Conservation (phyloP, 2,888 invertebrate species). For the Drosophila merina region DNA sequence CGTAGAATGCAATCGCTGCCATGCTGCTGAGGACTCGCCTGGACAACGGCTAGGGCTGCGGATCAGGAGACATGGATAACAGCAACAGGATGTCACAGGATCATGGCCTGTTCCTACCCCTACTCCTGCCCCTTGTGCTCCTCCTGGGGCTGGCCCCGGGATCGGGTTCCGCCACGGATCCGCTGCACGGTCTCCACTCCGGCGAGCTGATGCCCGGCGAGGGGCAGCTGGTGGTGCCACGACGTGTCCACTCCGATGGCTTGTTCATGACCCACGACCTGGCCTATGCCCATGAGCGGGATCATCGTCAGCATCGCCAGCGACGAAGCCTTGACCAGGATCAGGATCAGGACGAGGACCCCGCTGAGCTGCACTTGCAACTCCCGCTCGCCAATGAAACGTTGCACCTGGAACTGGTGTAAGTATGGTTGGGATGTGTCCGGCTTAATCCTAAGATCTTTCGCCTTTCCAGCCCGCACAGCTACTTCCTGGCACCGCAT, state of each 20-base stretch:
- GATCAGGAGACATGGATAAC: slow-evolving; percentile 11
- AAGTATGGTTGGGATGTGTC: slow-evolving; percentile 49
- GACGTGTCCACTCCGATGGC: slow-evolving; percentile 81
- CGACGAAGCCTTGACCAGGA: slow-evolving; percentile 62
- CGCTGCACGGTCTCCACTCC: slow-evolving; percentile 80
- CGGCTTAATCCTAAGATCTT: neutral
- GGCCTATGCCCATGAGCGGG: slow-evolving; percentile 79
- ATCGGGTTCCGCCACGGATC: slow-evolving; percentile 19
- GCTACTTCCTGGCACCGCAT: slow-evolving; percentile 88
- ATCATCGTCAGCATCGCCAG: slow-evolving; percentile 70
- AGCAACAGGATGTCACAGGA: slow-evolving; percentile 34
- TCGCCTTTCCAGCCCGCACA: slow-evolving; percentile 86
- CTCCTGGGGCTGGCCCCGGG: slow-evolving; percentile 63
- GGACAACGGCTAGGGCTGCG: slow-evolving; percentile 66
- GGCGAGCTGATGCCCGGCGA: slow-evolving; percentile 74
- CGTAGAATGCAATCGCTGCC: slow-evolving; percentile 69
- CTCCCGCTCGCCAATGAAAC: slow-evolving; percentile 74
- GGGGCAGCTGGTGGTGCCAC: slow-evolving; percentile 81
- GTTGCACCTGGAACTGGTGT: slow-evolving; percentile 83
- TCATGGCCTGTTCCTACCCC: neutral
- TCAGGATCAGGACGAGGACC: neutral
- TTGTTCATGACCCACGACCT: slow-evolving; percentile 81
- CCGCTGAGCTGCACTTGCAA: slow-evolving; percentile 58
- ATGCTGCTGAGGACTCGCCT: slow-evolving; percentile 69
- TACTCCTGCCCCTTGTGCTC: slow-evolving; percentile 62